Conservation (phyloP, 2,113 vertebrate species). For the Hippocampus abdominalis region DNA sequence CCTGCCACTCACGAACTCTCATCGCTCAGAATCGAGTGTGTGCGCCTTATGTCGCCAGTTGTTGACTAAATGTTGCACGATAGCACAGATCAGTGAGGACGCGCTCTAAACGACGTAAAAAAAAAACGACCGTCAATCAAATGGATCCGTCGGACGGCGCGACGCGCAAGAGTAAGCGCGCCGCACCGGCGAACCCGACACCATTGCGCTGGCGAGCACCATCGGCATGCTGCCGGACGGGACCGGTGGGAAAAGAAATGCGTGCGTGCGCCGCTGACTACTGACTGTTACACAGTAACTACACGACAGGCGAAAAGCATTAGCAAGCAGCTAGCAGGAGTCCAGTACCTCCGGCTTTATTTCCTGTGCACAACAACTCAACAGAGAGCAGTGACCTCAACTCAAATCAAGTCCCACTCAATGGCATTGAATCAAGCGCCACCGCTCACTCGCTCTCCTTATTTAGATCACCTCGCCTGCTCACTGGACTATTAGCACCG, state of each 20-base stretch:
- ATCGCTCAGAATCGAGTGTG: background rate
- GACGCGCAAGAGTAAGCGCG: constrained; percentile 10
- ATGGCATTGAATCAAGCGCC: background rate
- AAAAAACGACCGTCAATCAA: no score
- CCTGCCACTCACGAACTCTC: background rate
- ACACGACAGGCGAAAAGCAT: background rate
- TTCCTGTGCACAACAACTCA: background rate
- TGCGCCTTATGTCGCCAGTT: background rate
- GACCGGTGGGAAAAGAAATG: constrained; percentile 32
- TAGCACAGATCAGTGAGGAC: no score
- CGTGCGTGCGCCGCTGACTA: constrained; percentile 8
- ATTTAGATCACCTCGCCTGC: background rate
- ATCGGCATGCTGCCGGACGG: constrained; percentile 45
- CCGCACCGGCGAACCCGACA: constrained; percentile 36
- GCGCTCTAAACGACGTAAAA: no score
- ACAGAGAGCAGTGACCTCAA: background rate
- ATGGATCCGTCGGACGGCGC: no score
- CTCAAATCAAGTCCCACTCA: background rate
- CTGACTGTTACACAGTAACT: background rate
- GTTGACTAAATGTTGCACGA: no score
- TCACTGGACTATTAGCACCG: background rate
- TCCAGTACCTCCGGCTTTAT: background rate
- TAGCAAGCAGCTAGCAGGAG: background rate
- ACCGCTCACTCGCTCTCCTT: background rate
- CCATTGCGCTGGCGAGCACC: constrained; percentile 29